phyloP scores from a whole-genome alignment of 2,113 vertebrate genomes.

The Gobio gobio region DNA sequence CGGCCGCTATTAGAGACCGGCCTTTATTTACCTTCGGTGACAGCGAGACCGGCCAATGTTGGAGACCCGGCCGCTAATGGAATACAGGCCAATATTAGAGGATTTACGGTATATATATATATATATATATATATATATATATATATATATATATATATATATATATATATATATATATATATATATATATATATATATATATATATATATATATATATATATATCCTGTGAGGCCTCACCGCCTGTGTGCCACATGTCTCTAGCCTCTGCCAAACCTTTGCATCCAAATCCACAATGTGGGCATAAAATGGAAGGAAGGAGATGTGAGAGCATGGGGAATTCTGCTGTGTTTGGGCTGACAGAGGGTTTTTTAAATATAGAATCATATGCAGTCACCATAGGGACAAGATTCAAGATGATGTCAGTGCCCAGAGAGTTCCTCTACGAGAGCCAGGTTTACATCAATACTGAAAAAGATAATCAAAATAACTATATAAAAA shows the following conservation, averaged over 20 bases:
- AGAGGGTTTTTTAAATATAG: conserved; percentile 19
- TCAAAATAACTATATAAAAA: not conserved
- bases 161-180: no score
- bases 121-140: no score
- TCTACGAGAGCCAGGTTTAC: not conserved
- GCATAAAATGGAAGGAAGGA: not conserved
- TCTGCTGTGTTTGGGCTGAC: conserved; percentile 23
- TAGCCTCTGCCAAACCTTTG: conserved; percentile 5
- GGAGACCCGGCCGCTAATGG: no score
- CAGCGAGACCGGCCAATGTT: no score
- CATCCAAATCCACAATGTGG: conserved; percentile 3
- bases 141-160: no score
- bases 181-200: no score
- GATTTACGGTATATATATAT: no score
- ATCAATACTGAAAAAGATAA: not conserved
- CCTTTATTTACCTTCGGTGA: no score
- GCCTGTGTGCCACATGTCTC: conserved; percentile 49
- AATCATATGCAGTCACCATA: conserved; percentile 21
- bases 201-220: no score
- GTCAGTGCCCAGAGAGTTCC: not conserved
- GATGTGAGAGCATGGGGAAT: not conserved
- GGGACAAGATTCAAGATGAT: conserved; percentile 20
- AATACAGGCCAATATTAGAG: no score
- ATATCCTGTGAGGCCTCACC: conserved; percentile 20
- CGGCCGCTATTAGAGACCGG: no score